Conservation (phyloP, 2,888 invertebrate species). For the Drosophila mulleri region DNA sequence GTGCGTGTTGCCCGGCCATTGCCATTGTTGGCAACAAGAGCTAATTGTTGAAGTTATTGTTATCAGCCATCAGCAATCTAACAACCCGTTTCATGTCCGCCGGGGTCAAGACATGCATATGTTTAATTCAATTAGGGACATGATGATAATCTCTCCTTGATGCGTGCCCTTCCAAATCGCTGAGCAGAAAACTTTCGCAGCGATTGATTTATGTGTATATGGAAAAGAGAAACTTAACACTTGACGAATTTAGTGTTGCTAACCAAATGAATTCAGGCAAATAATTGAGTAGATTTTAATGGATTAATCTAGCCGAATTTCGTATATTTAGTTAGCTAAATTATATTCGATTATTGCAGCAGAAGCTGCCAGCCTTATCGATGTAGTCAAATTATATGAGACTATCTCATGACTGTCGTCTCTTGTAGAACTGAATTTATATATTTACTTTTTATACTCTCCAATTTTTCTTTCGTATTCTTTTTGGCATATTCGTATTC, state of each 20-base stretch:
- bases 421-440: background rate
- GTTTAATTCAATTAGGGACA: conserved; percentile 65
- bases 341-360: no score
- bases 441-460: background rate
- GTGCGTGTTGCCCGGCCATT: conserved; percentile 56
- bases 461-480: background rate
- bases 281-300: background rate
- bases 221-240: background rate
- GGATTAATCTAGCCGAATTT: background rate
- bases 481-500: no score
- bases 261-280: background rate
- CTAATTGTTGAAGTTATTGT: conserved; percentile 64
- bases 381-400: background rate
- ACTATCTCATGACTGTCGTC: background rate
- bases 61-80: conserved; percentile 42
- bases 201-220: background rate
- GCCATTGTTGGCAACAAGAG: conserved; percentile 37
- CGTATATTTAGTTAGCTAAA: background rate
- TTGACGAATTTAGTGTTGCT: background rate
- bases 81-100: conserved; percentile 41
- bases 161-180: conserved; percentile 44
- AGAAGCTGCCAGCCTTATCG: background rate
- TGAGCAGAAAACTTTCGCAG: conserved; percentile 3
- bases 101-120: conserved; percentile 44
- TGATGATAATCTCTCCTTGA: conserved; percentile 47